Evolutionary conservation across 2,113 vertebrate species (phyloP).

Genomic region (Pongo pygmaeus): DNA sequence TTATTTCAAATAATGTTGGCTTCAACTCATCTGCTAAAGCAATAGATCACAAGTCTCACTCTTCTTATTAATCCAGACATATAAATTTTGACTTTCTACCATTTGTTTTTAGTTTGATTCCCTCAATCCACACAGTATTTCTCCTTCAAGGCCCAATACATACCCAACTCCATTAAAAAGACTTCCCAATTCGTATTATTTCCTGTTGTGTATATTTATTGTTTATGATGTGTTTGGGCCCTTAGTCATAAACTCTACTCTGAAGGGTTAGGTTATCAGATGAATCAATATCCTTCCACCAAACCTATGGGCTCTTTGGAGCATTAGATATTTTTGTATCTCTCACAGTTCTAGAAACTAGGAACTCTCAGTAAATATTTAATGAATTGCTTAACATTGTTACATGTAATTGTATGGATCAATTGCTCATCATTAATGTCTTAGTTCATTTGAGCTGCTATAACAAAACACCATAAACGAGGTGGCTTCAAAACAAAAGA

Average conservation of each 20-base stretch:
- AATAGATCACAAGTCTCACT: not conserved
- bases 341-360: not conserved
- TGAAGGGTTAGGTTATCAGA: not conserved
- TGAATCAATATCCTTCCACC: not conserved
- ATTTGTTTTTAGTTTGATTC: not conserved
- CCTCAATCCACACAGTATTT: not conserved
- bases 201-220: not conserved
- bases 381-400: not conserved
- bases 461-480: not conserved
- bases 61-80: not conserved
- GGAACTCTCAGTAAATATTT: not conserved
- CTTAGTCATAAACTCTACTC: not conserved
- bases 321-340: not conserved
- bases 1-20: not conserved
- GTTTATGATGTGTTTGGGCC: not conserved
- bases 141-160: not conserved
- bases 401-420: not conserved
- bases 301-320: not conserved
- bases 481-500: not conserved
- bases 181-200: not conserved
- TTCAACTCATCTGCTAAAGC: not conserved
- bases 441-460: not conserved
- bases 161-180: not conserved
- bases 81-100: not conserved
- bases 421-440: not conserved